Conservation (phyloP, 2,113 vertebrate genomes). For the Psilopogon haemacephalus region DNA sequence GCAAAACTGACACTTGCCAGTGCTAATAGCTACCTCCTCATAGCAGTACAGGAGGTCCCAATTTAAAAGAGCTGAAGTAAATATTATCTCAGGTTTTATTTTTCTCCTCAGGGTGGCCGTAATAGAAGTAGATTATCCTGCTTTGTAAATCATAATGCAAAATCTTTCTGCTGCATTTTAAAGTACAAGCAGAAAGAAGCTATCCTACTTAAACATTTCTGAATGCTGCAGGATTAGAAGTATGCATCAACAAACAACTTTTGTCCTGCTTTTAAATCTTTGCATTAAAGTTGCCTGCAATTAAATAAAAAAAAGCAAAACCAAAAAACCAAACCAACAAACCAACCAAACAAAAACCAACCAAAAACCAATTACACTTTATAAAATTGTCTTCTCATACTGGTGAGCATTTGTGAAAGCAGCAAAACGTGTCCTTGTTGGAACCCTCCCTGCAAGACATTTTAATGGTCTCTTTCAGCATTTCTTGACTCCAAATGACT, state of each 20-base stretch:
- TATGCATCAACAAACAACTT: constrained; percentile 13
- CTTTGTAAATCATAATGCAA: constrained; percentile 53
- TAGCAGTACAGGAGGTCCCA: neutral
- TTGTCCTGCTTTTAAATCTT: neutral
- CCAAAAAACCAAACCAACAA: neutral
- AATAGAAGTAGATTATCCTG: constrained; percentile 34
- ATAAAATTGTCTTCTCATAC: constrained; percentile 42
- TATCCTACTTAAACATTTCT: neutral
- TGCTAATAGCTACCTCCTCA: constrained; percentile 11
- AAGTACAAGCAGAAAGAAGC: neutral
- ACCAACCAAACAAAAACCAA: neutral
- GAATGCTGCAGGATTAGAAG: neutral
- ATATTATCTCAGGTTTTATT: constrained; percentile 24
- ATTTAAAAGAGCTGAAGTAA: constrained; percentile 44
- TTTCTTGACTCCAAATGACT: constrained; percentile 83
- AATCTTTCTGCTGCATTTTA: constrained; percentile 15
- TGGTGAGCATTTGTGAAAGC: constrained; percentile 57
- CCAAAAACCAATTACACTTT: neutral
- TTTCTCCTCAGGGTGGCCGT: constrained; percentile 38
- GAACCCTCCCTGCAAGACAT: constrained; percentile 73
- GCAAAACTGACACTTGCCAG: constrained; percentile 45
- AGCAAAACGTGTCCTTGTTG: constrained; percentile 66
- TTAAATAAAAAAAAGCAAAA: constrained; percentile 4
- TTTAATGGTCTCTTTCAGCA: constrained; percentile 82
- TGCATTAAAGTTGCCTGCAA: constrained; percentile 20